Percentiles rank a stretch among this genome's conserved stretches.
phyloP scores from a whole-genome alignment of 2,797 vertebrate species.

The Aldrovandia affinis region DNA sequence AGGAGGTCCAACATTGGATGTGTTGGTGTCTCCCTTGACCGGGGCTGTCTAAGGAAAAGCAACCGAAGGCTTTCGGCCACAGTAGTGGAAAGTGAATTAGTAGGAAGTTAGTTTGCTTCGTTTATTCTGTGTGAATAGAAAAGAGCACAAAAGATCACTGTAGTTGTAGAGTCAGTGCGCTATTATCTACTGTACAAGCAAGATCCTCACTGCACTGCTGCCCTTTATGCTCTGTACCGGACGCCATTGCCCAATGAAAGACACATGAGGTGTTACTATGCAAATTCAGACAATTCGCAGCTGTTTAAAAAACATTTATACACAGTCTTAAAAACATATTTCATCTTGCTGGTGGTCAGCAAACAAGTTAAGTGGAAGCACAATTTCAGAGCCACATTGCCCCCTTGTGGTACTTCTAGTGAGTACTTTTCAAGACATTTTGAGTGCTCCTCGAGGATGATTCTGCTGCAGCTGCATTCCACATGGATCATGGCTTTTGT shows the following conservation, averaged over 20 bases:
- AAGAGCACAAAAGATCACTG: background rate
- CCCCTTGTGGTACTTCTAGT: background rate
- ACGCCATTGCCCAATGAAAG: background rate
- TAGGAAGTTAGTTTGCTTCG: background rate
- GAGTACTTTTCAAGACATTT: background rate
- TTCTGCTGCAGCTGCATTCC: background rate
- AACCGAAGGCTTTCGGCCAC: background rate
- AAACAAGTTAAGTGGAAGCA: background rate
- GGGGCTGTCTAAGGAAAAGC: background rate
- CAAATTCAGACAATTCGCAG: no score
- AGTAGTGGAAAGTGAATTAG: background rate
- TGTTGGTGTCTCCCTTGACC: background rate
- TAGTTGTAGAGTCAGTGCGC: background rate
- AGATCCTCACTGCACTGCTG: background rate
- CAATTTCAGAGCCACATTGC: background rate
- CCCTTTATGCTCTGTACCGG: background rate
- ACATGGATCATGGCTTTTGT: background rate
- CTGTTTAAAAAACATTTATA: no score
- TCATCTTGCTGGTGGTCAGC: background rate
- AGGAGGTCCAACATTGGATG: background rate
- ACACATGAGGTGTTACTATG: background rate
- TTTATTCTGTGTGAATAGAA: background rate
- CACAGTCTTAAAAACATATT: background rate
- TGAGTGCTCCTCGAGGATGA: background rate
- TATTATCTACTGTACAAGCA: background rate